Conservation (phyloP, 2,113 vertebrate species). For the Speoplatyrhinus poulsoni region DNA sequence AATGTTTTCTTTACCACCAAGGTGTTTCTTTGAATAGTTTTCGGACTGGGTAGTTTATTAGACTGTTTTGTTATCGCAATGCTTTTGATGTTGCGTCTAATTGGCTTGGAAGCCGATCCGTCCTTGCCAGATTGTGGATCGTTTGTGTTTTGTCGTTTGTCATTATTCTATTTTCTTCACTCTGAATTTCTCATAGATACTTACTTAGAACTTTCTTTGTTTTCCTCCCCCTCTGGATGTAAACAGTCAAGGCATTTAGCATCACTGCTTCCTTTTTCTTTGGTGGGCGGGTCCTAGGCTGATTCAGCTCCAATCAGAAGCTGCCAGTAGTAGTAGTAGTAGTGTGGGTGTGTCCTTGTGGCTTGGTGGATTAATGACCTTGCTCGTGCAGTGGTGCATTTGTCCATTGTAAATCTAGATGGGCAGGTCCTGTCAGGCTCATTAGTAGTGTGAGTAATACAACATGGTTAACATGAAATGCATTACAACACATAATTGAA, state of each 20-base stretch:
- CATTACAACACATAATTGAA: neutral
- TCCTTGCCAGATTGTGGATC: neutral
- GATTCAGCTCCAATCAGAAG: constrained; percentile 51
- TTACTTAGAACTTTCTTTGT: constrained; percentile 1
- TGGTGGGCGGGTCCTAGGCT: constrained; percentile 36
- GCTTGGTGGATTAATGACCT: constrained; percentile 61
- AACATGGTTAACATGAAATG: too few species aligned
- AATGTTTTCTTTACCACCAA: constrained; percentile 40
- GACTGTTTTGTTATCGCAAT: constrained; percentile 7
- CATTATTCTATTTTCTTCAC: neutral
- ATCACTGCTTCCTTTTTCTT: constrained; percentile 40
- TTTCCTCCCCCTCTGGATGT: constrained; percentile 45
- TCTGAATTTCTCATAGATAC: neutral
- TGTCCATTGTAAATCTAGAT: constrained; percentile 46
- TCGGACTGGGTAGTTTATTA: neutral
- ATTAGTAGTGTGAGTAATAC: constrained; percentile 5
- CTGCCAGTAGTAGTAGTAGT: constrained; percentile 48
- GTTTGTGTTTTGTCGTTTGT: neutral
- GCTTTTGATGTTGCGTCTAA: constrained; percentile 14
- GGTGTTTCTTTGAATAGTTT: constrained; percentile 18
- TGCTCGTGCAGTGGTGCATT: constrained; percentile 43
- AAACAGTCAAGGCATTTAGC: constrained; percentile 65
- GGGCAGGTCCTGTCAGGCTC: constrained; percentile 18
- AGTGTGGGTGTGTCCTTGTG: constrained; percentile 59
- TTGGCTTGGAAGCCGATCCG: constrained; percentile 22